A percentile compares a stretch with the other conserved stretches of the same genome.
phyloP scores from a whole-genome alignment of 2,888 invertebrate species.

The Mythimna pallens region DNA sequence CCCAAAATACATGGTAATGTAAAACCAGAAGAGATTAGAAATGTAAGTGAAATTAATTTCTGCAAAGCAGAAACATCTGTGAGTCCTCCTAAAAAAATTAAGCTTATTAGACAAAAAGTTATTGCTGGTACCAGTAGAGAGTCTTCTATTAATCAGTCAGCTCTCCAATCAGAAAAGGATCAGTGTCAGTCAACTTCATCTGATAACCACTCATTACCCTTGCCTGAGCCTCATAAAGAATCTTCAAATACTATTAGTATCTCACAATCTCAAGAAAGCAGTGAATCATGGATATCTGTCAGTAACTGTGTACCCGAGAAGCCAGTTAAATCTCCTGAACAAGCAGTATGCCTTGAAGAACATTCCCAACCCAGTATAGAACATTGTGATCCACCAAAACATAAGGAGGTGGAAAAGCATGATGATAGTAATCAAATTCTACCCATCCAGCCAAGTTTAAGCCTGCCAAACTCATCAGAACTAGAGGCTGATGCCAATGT shows the following conservation, averaged over 20 bases:
- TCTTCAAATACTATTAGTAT: slow-evolving; percentile 67
- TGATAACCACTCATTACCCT: slow-evolving; percentile 65
- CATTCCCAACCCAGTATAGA: slow-evolving; percentile 55
- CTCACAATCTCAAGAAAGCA: slow-evolving; percentile 60
- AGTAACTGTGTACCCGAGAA: slow-evolving; percentile 48
- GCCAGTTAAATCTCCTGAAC: slow-evolving; percentile 34
- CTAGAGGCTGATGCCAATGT: slow-evolving; percentile 40
- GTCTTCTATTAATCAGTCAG: slow-evolving; percentile 65
- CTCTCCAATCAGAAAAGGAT: slow-evolving; percentile 69
- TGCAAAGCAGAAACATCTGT: slow-evolving; percentile 88
- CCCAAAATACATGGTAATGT: slow-evolving; percentile 81
- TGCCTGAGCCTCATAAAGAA: slow-evolving; percentile 64
- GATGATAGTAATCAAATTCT: slow-evolving; percentile 44
- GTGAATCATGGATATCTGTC: slow-evolving; percentile 37
- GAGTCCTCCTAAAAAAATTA: slow-evolving; percentile 86
- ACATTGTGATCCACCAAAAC: slow-evolving; percentile 25
- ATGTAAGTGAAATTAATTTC: slow-evolving; percentile 87
- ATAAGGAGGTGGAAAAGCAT: slow-evolving; percentile 21
- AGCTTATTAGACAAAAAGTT: slow-evolving; percentile 86
- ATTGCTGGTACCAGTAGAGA: slow-evolving; percentile 73
- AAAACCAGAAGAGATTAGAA: slow-evolving; percentile 86
- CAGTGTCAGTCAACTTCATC: slow-evolving; percentile 85
- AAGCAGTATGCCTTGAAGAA: slow-evolving; percentile 48
- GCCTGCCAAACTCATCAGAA: slow-evolving; percentile 38
- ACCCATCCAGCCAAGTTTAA: slow-evolving; percentile 48